Conservation (phyloP, 2,113 vertebrate genomes). For the Sciurus niger region DNA sequence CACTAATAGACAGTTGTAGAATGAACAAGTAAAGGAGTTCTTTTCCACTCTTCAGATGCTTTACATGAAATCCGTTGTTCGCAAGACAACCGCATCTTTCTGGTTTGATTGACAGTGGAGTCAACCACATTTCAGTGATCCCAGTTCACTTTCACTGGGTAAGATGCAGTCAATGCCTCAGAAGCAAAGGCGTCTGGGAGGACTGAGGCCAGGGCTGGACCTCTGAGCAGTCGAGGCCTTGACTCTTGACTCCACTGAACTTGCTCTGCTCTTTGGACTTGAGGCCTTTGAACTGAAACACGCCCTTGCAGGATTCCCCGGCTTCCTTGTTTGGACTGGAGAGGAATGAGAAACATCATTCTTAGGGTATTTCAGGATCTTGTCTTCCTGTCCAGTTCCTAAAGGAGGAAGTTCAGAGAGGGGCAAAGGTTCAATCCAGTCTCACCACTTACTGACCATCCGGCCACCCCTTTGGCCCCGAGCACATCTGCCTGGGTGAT, state of each 20-base stretch:
- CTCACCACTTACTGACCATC: constrained; percentile 70
- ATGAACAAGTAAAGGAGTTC: not conserved
- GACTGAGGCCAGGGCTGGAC: too few species aligned
- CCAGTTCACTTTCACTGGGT: not conserved
- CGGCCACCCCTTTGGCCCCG: constrained; percentile 22
- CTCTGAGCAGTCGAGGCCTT: not conserved
- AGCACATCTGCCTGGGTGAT: constrained; percentile 20
- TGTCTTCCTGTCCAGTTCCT: constrained; percentile 86
- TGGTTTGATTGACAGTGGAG: not conserved
- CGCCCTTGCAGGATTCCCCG: constrained; percentile 84
- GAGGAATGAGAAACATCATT: constrained; percentile 87
- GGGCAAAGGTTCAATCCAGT: constrained; percentile 79
- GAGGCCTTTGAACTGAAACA: constrained; percentile 79
- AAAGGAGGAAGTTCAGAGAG: constrained; percentile 89
- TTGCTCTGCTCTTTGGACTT: constrained; percentile 78
- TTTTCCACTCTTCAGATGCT: not conserved
- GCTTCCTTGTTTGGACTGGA: constrained; percentile 87
- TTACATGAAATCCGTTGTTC: not conserved
- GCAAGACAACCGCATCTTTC: not conserved
- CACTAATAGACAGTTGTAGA: not conserved
- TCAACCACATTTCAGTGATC: not conserved
- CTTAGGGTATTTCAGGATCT: constrained; percentile 85
- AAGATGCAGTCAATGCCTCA: not conserved
- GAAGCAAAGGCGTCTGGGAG: not conserved
- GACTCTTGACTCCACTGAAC: constrained; percentile 64